Evolutionary conservation across 2,113 vertebrate species (phyloP).

Genomic region (Phainopepla nitens): DNA sequence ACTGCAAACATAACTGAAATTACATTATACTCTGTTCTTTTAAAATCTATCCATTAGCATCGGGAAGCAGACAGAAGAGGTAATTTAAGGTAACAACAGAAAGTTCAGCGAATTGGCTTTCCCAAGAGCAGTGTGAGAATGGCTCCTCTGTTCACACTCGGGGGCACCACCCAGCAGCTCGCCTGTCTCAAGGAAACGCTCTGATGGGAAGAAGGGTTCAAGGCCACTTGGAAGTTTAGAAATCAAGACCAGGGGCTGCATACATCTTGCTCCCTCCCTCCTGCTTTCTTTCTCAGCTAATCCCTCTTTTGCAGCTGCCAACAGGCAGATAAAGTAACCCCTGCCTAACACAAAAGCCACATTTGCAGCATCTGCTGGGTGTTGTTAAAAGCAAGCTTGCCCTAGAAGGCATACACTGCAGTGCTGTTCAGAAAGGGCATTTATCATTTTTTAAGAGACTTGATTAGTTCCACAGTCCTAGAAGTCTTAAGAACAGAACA

Average conservation of each 20-base stretch:
- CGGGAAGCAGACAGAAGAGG: not conserved
- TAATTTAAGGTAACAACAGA: conserved; percentile 21
- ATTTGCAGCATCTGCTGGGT: not conserved
- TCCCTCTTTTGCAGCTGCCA: not conserved
- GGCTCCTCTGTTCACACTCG: not conserved
- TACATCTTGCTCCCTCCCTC: not conserved
- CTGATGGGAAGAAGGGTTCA: not conserved
- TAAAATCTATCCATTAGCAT: not conserved
- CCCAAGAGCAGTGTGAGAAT: not conserved
- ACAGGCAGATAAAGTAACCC: not conserved
- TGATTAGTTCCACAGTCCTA: not conserved
- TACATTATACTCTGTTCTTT: not conserved
- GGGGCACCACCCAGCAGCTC: not conserved
- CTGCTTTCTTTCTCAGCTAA: not conserved
- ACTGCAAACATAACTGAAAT: not conserved
- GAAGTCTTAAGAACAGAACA: not conserved
- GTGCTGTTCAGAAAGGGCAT: not conserved
- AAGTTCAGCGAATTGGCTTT: not conserved
- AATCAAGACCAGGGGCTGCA: not conserved
- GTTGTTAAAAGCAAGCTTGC: not conserved
- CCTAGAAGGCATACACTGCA: not conserved
- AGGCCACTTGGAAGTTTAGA: not conserved
- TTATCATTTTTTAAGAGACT: not conserved
- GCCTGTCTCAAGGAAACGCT: not conserved
- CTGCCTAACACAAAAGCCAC: not conserved